A percentile compares a stretch with the other conserved stretches of the same genome.
These are phyloP conservation scores for Rhamnusium bicolor DNA, from an alignment of 2,888 invertebrate species.

Conservation along the genomic window DNA sequence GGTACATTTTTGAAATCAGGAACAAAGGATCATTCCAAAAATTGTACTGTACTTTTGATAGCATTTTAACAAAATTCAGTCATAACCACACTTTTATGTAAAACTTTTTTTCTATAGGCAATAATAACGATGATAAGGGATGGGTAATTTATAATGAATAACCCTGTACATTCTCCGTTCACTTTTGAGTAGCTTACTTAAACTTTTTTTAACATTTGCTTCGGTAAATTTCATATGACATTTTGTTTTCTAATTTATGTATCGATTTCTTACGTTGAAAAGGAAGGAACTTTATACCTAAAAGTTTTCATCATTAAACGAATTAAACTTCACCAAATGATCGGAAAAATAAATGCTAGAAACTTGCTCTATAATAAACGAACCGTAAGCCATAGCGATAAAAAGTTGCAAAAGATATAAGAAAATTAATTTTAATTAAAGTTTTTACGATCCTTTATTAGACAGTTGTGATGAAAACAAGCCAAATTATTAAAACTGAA, in stretches of 20 bases:
- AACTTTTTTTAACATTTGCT: too few species aligned
- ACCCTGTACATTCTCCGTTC: too few species aligned
- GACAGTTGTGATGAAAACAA: neutral
- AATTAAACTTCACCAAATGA: neutral
- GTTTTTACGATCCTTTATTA: neutral
- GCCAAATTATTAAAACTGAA: neutral
- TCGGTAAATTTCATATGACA: too few species aligned
- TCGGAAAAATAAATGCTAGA: neutral
- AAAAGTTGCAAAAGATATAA: neutral
- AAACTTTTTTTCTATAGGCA: too few species aligned
- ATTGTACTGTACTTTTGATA: too few species aligned
- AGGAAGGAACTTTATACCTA: neutral
- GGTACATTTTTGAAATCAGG: too few species aligned
- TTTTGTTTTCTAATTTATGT: neutral
- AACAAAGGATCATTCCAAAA: too few species aligned
- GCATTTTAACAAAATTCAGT: too few species aligned
- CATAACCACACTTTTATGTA: too few species aligned
- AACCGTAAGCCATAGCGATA: neutral
- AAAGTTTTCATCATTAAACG: neutral
- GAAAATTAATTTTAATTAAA: neutral
- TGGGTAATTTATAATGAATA: too few species aligned
- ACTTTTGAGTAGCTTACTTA: too few species aligned
- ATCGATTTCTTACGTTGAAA: neutral
- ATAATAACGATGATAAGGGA: too few species aligned
- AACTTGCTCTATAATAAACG: neutral